phyloP scores from a whole-genome alignment of 1,140 invertebrate genomes.

The Littorina saxatilis region DNA sequence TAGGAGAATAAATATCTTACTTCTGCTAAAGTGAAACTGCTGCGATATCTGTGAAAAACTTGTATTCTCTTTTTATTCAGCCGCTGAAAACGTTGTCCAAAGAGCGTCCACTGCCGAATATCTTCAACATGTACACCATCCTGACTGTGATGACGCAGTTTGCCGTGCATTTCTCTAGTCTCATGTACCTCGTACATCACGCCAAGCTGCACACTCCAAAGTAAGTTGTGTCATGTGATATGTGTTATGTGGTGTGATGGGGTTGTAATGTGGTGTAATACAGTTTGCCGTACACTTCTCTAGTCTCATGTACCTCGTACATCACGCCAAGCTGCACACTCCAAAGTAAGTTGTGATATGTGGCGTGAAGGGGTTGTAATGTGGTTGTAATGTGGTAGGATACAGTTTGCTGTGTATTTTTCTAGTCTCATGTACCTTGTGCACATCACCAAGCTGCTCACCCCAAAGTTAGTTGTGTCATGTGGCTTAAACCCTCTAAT shows the following conservation, averaged over 20 bases:
- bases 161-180: conserved; percentile 93
- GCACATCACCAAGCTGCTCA: too few species aligned
- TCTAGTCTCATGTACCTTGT: neutral
- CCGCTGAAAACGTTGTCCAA: conserved; percentile 95
- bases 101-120: conserved; percentile 97
- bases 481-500: too few species aligned
- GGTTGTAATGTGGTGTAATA: conserved; percentile 72
- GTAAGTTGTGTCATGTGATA: too few species aligned
- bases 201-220: conserved; percentile 63
- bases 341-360: conserved; percentile 49
- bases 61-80: too few species aligned
- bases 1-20: neutral
- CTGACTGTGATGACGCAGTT: conserved; percentile 97
- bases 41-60: conserved; percentile 70
- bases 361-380: neutral
- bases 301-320: conserved; percentile 92
- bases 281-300: conserved; percentile 98
- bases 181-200: conserved; percentile 89
- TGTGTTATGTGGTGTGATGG: conserved; percentile 90
- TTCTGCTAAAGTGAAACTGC: neutral
- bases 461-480: too few species aligned
- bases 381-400: neutral
- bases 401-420: neutral
- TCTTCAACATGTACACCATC: conserved; percentile 99
- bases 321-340: conserved; percentile 65